Percentiles rank a stretch among this genome's conserved stretches.
Evolutionary conservation across 2,888 invertebrate species (phyloP).

Genomic region (Boloria selene): DNA sequence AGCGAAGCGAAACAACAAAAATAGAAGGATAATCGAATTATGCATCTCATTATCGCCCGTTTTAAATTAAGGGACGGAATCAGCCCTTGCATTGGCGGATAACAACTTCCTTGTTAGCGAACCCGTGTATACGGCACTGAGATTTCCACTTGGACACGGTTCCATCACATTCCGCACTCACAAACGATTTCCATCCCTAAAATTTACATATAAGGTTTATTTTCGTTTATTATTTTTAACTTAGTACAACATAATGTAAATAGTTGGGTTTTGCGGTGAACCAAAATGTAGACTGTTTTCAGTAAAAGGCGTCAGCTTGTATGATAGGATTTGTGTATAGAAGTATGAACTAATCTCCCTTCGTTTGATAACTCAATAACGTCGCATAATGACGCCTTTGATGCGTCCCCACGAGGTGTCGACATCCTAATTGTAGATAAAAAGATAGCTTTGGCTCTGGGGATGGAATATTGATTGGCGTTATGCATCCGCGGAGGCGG

Average conservation of each 20-base stretch:
- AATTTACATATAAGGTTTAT: conserved; percentile 38
- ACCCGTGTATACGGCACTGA: conserved; percentile 62
- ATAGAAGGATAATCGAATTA: conserved; percentile 65
- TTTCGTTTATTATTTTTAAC: conserved; percentile 25
- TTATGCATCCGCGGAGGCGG: conserved; percentile 23
- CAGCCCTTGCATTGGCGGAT: conserved; percentile 77
- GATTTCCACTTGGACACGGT: conserved; percentile 50
- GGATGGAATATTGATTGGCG: conserved; percentile 43
- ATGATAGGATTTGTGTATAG: conserved; percentile 82
- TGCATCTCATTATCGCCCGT: conserved; percentile 75
- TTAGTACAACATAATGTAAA: conserved; percentile 43
- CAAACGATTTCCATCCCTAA: conserved; percentile 42
- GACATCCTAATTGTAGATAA: conserved; percentile 82
- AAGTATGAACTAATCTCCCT: conserved; percentile 82
- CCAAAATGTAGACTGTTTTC: conserved; percentile 78
- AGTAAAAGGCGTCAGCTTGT: conserved; percentile 81
- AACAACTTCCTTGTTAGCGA: conserved; percentile 74
- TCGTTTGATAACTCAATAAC: conserved; percentile 81
- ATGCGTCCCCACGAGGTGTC: conserved; percentile 70
- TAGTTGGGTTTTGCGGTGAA: conserved; percentile 67
- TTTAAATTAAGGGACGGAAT: conserved; percentile 75
- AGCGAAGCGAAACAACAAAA: conserved; percentile 36
- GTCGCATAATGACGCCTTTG: conserved; percentile 80
- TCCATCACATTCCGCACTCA: conserved; percentile 38
- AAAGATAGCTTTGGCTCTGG: conserved; percentile 75